phyloP scores from a whole-genome alignment of 2,797 vertebrate species.

The Anableps anableps region DNA sequence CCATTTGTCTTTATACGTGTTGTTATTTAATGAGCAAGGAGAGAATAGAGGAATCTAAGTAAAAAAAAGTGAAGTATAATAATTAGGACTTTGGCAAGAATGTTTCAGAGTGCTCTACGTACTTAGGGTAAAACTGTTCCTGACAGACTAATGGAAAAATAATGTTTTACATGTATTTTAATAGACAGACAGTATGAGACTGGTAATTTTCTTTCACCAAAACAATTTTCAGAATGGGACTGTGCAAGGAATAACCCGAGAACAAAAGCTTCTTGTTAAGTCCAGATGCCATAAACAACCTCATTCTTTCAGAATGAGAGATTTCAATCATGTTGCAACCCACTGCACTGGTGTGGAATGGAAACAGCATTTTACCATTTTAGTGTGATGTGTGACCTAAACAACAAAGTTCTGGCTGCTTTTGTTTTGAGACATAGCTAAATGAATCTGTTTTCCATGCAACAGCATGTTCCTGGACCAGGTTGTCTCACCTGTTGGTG shows the following conservation, averaged over 20 bases:
- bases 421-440: background rate
- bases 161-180: background rate
- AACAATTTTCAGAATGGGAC: background rate
- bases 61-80: background rate
- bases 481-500: conserved; percentile 45
- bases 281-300: conserved; percentile 18
- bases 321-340: background rate
- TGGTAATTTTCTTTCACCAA: background rate
- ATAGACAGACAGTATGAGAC: background rate
- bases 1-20: background rate
- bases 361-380: background rate
- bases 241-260: background rate
- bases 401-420: background rate
- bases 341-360: background rate
- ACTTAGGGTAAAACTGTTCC: background rate
- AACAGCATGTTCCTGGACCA: background rate
- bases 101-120: background rate
- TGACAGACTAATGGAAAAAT: background rate
- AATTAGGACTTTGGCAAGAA: background rate
- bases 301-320: conserved; percentile 24
- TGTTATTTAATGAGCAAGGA: background rate
- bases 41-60: background rate
- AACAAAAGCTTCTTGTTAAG: conserved; percentile 38
- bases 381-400: background rate
- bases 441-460: background rate